Evolutionary conservation across 2,888 invertebrate species (phyloP).

Genomic region (Drosophila tanythrix): DNA sequence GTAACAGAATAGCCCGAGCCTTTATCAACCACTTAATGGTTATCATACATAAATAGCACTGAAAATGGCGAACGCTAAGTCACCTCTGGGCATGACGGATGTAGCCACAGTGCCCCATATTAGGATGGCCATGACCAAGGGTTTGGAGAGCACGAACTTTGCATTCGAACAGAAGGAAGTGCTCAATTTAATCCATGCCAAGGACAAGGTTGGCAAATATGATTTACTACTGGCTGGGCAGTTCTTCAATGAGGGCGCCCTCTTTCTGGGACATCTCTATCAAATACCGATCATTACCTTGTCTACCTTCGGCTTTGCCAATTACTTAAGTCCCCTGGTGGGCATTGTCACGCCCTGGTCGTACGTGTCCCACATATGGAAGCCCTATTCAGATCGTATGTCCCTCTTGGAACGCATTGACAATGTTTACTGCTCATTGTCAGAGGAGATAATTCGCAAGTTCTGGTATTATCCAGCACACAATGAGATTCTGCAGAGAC

Average conservation of each 20-base stretch:
- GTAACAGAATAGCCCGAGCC: neutral
- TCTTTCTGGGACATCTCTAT: constrained; percentile 82
- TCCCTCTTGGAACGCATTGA: constrained; percentile 86
- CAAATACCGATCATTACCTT: constrained; percentile 83
- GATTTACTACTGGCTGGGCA: constrained; percentile 84
- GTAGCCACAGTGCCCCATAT: constrained; percentile 37
- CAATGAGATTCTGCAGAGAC: constrained; percentile 71
- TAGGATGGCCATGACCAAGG: constrained; percentile 58
- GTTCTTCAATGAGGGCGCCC: constrained; percentile 84
- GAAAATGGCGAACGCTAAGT: constrained; percentile 39
- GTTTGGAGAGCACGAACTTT: constrained; percentile 68
- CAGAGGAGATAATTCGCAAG: constrained; percentile 68
- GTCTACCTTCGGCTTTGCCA: constrained; percentile 83
- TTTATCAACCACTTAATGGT: too few species aligned
- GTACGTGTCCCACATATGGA: constrained; percentile 84
- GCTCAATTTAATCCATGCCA: constrained; percentile 68
- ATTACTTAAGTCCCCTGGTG: constrained; percentile 83
- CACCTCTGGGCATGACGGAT: constrained; percentile 64
- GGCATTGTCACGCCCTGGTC: constrained; percentile 85
- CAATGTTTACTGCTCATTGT: constrained; percentile 83
- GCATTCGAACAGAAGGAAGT: constrained; percentile 74
- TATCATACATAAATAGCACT: constrained; percentile 48
- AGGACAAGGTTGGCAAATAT: constrained; percentile 79
- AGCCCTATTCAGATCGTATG: constrained; percentile 85
- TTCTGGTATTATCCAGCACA: constrained; percentile 78